These are phyloP conservation scores for Stegodyphus dumicola DNA, from an alignment of 1,140 invertebrate species.

Conservation along the genomic window DNA sequence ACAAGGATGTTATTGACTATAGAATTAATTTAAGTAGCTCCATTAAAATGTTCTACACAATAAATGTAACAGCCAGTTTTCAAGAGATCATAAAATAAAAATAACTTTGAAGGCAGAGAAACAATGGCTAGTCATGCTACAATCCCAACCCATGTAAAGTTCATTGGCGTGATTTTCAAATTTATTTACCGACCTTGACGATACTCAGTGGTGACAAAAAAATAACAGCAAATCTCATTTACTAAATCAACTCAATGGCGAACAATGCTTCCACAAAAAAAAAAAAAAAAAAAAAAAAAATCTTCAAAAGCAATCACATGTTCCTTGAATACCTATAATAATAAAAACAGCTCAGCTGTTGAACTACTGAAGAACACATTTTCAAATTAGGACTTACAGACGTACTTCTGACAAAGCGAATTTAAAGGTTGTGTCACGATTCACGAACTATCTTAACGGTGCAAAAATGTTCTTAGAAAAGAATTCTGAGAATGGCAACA, in stretches of 20 bases:
- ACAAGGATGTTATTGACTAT: too few relatives aligned
- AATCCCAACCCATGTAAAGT: neutral
- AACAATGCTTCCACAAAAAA: neutral
- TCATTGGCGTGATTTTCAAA: conserved; percentile 10
- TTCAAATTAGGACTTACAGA: conserved; percentile 12
- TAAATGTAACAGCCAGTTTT: too few relatives aligned
- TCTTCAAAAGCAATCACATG: neutral
- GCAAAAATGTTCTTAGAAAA: neutral
- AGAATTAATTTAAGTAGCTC: too few relatives aligned
- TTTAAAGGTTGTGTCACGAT: conserved; percentile 26
- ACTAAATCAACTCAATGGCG: neutral
- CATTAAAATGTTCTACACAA: too few relatives aligned
- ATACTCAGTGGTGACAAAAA: neutral
- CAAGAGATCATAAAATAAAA: too few relatives aligned
- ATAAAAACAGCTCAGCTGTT: conserved; percentile 1
- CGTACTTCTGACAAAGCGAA: conserved; percentile 20
- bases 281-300: neutral
- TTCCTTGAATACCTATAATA: neutral
- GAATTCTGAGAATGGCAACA: conserved; percentile 5
- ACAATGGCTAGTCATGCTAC: too few relatives aligned
- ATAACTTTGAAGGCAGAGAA: too few relatives aligned
- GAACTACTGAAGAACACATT: neutral
- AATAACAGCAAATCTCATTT: neutral
- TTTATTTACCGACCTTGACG: conserved; percentile 4
- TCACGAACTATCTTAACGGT: conserved; percentile 12